Evolutionary conservation across 2,797 vertebrate genomes (phyloP).

Genomic region (Graptemys geographica): DNA sequence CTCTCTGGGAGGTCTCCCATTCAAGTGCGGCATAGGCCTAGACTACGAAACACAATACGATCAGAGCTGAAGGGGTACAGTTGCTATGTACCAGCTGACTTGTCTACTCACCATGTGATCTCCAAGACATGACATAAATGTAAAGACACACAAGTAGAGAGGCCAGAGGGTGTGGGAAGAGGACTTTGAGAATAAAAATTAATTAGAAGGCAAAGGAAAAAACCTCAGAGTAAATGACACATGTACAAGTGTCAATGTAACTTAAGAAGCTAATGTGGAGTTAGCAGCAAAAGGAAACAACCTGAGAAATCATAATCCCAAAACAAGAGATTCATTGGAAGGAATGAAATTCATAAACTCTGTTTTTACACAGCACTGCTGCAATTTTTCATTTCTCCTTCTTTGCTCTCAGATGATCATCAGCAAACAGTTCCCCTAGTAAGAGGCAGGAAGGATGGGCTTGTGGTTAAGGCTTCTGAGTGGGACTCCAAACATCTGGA

Average conservation of each 20-base stretch:
- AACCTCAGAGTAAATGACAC: neutral
- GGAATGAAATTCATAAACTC: neutral
- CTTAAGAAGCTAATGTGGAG: neutral
- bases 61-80: neutral
- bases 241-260: neutral
- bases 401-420: neutral
- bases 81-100: neutral
- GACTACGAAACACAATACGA: rapidly evolving
- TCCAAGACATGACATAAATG: rapidly evolving
- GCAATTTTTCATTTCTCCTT: neutral
- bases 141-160: neutral
- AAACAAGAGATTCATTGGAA: neutral
- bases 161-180: too few relatives aligned
- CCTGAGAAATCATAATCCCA: neutral
- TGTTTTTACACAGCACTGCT: neutral
- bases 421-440: neutral
- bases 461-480: neutral
- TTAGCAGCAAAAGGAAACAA: neutral
- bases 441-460: neutral
- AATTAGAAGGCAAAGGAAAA: neutral
- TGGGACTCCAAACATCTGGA: neutral
- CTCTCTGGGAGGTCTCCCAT: neutral
- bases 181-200: neutral
- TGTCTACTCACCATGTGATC: neutral
- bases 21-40: neutral